These are phyloP conservation scores for Chalcosyrphus nemorum DNA, from an alignment of 2,888 invertebrate genomes.

Conservation along the genomic window DNA sequence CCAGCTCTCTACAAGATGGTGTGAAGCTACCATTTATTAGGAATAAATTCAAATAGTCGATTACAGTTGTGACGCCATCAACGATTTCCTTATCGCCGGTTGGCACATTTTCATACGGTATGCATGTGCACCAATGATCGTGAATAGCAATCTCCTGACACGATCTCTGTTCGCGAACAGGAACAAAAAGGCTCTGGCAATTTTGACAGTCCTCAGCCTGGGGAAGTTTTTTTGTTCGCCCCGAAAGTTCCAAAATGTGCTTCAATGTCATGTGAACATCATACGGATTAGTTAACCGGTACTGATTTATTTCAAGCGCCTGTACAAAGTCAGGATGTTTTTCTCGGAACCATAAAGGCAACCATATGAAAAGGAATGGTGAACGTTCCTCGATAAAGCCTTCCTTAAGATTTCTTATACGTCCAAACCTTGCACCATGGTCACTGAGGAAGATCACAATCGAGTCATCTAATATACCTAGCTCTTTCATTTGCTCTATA, in stretches of 20 bases:
- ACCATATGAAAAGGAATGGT: constrained; percentile 87
- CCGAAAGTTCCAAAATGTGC: constrained; percentile 84
- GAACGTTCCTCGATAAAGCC: constrained; percentile 91
- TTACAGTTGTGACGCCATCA: background rate
- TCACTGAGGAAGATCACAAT: constrained; percentile 89
- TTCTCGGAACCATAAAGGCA: constrained; percentile 85
- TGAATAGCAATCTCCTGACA: constrained; percentile 87
- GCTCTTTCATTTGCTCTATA: constrained; percentile 83
- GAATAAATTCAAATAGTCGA: constrained; percentile 19
- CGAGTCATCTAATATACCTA: constrained; percentile 85
- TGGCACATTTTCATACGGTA: constrained; percentile 81
- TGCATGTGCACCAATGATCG: constrained; percentile 90
- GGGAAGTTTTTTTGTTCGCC: constrained; percentile 77
- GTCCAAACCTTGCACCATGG: constrained; percentile 90
- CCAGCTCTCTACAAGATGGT: constrained; percentile 13
- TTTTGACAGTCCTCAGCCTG: constrained; percentile 84
- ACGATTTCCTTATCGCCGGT: background rate
- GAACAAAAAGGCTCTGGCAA: constrained; percentile 86
- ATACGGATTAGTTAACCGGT: constrained; percentile 87
- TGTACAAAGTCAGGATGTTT: constrained; percentile 83
- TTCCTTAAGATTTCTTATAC: constrained; percentile 85
- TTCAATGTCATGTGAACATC: constrained; percentile 88
- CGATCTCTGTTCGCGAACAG: constrained; percentile 84
- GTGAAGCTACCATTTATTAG: background rate
- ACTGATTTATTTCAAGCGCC: constrained; percentile 84